Evolutionary conservation across 2,113 vertebrate genomes (phyloP), one percentile per base, ranked within the genome.

Genomic region (Pan troglodytes): DNA sequence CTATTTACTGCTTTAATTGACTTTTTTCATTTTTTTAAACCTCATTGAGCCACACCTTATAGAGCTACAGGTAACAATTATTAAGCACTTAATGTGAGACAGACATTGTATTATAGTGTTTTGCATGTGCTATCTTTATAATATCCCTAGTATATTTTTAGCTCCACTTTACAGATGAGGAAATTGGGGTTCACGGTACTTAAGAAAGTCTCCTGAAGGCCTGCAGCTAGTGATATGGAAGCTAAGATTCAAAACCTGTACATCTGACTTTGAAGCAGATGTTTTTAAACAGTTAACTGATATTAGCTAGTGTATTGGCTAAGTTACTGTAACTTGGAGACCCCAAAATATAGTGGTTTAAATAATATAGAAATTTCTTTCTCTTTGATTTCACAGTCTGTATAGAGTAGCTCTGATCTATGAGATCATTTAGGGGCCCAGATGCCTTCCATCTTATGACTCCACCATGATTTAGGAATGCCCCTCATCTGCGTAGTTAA

Each of bases 1-100:
- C 1, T 32, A 45, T 91, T 85, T 97, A 82, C 97, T 98, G 97
- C 96, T 96, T 96, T 84, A 94, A 43, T 67, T 98, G 92, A 95
- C 85, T 68, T 22, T 72, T 80, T 22, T 57, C 8, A 35, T 35
- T 84, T 35, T 68, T 84, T 89, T 78, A 13, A 3, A 59, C 38
- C 9, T 68, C 48, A 80, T n/a, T 70, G 25, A 75, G 38, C 5
- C n/a, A 68, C 7, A 55, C 30, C 57, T 48, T 48, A 52, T 70
- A 64, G 72, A 95, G 30, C 64, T 68, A 20, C 40, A 52, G 13
- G 20, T 93, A 68, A 88, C 4, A 93, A 43, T 90, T 88, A 78
- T 79, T 96, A 78, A 86, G 4, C 35, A 88, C 18, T 84, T 95
- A 84, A 80, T 82, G 9, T 64, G 61, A 79, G 5, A 45, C 22